Evolutionary conservation across 2,888 invertebrate species (phyloP).

Genomic region (Caenorhabditis sp.): DNA sequence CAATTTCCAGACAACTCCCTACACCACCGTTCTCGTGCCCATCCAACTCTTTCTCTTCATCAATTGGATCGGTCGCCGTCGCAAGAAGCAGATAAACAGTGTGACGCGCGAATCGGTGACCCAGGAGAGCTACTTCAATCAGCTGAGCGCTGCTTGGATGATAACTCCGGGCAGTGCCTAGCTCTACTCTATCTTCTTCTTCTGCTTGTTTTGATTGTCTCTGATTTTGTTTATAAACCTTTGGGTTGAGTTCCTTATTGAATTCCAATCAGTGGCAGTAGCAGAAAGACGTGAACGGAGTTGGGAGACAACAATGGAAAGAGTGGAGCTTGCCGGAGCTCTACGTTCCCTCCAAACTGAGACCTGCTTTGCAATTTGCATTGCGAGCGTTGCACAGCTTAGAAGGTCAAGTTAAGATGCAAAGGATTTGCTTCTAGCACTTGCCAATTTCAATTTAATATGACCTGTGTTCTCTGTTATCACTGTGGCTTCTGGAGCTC

Average conservation of each 20-base stretch:
- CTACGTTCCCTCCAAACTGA: too few relatives aligned
- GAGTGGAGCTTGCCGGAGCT: neutral
- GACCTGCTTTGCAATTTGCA: too few relatives aligned
- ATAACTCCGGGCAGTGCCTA: neutral
- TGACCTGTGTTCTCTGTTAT: too few relatives aligned
- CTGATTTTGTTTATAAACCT: conserved; percentile 1
- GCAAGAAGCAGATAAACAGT: conserved; percentile 17
- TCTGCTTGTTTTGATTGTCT: neutral
- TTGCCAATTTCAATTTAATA: too few relatives aligned
- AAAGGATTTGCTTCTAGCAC: too few relatives aligned
- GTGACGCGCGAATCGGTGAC: conserved; percentile 30
- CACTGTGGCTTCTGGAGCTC: too few relatives aligned
- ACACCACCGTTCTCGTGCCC: conserved; percentile 39
- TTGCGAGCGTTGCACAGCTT: too few relatives aligned
- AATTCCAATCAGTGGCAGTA: conserved; percentile 1
- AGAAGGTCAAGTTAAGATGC: too few relatives aligned
- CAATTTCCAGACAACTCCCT: conserved; percentile 49
- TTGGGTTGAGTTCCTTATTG: neutral
- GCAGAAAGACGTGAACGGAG: neutral
- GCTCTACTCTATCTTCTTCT: neutral
- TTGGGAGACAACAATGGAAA: neutral
- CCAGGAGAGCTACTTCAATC: conserved; percentile 33
- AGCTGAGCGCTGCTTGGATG: conserved; percentile 33
- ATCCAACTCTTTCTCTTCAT: conserved; percentile 35
- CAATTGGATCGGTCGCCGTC: conserved; percentile 27